phyloP scores from a whole-genome alignment of 2,888 invertebrate species.

The Urechis unicinctus region DNA sequence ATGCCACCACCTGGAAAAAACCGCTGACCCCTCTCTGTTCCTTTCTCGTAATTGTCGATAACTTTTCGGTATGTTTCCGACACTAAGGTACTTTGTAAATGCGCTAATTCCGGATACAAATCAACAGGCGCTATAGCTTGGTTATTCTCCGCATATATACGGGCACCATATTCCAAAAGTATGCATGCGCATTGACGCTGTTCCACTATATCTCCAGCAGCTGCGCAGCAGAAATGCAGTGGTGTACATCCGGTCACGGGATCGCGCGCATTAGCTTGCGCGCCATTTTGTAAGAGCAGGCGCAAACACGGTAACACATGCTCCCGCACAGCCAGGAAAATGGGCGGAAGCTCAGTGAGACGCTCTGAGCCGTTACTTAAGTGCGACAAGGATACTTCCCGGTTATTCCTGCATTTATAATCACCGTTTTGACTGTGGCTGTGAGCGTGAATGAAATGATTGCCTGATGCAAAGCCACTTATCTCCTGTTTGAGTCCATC shows the following conservation, averaged over 20 bases:
- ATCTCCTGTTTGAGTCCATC: too few relatives aligned
- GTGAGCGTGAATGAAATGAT: too few relatives aligned
- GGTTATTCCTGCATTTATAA: slow-evolving; percentile 33
- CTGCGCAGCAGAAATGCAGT: slow-evolving; percentile 56
- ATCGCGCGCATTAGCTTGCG: slow-evolving; percentile 55
- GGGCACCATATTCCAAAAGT: slow-evolving; percentile 55
- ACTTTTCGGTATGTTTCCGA: slow-evolving; percentile 55
- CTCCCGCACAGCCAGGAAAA: slow-evolving; percentile 57
- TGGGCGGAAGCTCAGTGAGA: slow-evolving; percentile 57
- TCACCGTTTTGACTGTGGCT: neutral
- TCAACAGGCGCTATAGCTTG: slow-evolving; percentile 55
- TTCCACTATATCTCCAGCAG: too few relatives aligned
- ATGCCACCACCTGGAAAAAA: neutral
- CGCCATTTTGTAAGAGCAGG: slow-evolving; percentile 57
- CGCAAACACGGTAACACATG: slow-evolving; percentile 56
- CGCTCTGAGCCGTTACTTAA: slow-evolving; percentile 55
- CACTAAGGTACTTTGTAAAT: too few relatives aligned
- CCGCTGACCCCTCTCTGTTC: neutral
- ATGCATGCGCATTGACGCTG: too few relatives aligned
- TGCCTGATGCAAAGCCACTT: too few relatives aligned
- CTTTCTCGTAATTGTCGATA: slow-evolving; percentile 27
- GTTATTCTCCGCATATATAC: slow-evolving; percentile 52
- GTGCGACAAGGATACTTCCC: too few relatives aligned
- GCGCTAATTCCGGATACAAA: slow-evolving; percentile 54
- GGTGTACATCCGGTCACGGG: slow-evolving; percentile 55